A percentile compares a stretch with the other conserved stretches of the same genome.
phyloP scores from a whole-genome alignment of 2,113 vertebrate genomes.

The Athene cunicularia region DNA sequence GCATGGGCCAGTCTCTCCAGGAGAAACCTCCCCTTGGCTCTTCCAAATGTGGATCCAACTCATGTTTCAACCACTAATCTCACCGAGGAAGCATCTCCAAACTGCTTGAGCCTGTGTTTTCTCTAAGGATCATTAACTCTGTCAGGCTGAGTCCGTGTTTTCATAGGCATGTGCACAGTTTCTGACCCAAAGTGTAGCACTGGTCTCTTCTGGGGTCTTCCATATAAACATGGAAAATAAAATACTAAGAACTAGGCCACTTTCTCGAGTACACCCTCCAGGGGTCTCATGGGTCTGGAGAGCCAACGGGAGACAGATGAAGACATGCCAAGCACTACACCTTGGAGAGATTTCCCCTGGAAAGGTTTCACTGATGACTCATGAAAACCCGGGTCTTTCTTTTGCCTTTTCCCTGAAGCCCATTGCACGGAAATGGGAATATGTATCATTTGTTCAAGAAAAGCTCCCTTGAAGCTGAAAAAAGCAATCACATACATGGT shows the following conservation, averaged over 20 bases:
- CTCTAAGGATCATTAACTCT: neutral
- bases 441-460: neutral
- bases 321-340: neutral
- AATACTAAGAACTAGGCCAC: neutral
- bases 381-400: neutral
- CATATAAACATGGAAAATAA: neutral
- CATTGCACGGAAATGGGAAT: neutral
- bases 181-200: neutral
- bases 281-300: neutral
- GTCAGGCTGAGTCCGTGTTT: neutral
- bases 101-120: neutral
- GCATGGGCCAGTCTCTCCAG: neutral
- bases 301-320: neutral
- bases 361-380: neutral
- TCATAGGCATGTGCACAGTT: rapidly evolving
- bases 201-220: neutral
- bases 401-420: neutral
- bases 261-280: neutral
- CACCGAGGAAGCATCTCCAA: neutral
- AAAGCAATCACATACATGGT: neutral
- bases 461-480: neutral
- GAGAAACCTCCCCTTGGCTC: neutral
- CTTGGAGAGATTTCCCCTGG: neutral
- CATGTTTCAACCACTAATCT: neutral
- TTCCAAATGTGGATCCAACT: neutral